Evolutionary conservation across 2,113 vertebrate genomes (phyloP).

Genomic region (Nymphicus hollandicus): DNA sequence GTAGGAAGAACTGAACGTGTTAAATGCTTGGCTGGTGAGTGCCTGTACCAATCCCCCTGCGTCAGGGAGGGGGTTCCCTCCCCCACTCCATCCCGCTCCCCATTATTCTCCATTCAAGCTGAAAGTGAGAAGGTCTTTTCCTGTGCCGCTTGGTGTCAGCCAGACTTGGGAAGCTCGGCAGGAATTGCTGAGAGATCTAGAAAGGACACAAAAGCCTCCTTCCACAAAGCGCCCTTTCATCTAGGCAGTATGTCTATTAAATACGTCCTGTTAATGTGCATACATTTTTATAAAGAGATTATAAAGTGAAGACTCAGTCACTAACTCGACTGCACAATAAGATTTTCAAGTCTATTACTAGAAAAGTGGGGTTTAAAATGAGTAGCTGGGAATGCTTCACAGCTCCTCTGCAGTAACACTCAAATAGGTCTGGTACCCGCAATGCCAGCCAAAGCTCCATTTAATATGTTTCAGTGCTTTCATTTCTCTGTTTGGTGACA

Average conservation of each 20-base stretch:
- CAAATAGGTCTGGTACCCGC: neutral
- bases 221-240: slow-evolving; percentile 82
- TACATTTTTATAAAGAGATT: slow-evolving; percentile 73
- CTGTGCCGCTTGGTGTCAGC: slow-evolving; percentile 68
- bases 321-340: slow-evolving; percentile 8
- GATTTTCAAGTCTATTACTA: slow-evolving; percentile 12
- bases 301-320: slow-evolving; percentile 54
- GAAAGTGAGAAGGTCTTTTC: slow-evolving; percentile 76
- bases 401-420: neutral
- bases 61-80: slow-evolving; percentile 31
- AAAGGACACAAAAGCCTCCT: slow-evolving; percentile 74
- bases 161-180: slow-evolving; percentile 72
- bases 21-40: slow-evolving; percentile 58
- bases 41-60: slow-evolving; percentile 56
- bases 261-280: slow-evolving; percentile 74
- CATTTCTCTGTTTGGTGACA: neutral
- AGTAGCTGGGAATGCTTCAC: slow-evolving; percentile 4
- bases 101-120: slow-evolving; percentile 79
- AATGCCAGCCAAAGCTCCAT: neutral
- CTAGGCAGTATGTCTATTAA: slow-evolving; percentile 73
- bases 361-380: neutral
- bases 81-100: neutral
- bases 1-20: slow-evolving; percentile 35
- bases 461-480: neutral
- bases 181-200: slow-evolving; percentile 70